Percentiles rank a stretch among this genome's conserved stretches.
phyloP scores from a whole-genome alignment of 2,888 invertebrate species.

The Actias luna region DNA sequence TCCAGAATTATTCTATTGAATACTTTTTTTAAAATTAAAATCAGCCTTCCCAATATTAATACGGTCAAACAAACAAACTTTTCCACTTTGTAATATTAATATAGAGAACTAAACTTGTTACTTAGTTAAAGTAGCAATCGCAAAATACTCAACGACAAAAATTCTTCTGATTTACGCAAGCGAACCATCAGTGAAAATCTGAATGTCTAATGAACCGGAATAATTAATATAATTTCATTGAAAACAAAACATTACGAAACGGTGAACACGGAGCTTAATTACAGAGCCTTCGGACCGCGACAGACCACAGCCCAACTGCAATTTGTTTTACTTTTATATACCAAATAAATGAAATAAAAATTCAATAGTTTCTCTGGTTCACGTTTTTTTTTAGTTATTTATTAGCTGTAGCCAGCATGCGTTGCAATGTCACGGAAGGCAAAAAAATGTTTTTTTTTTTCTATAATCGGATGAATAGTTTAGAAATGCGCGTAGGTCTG shows the following conservation, averaged over 20 bases:
- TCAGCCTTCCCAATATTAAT: no score
- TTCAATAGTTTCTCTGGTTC: background rate
- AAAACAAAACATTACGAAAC: slow-evolving; percentile 21
- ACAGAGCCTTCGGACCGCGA: slow-evolving; percentile 13
- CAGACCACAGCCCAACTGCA: slow-evolving; percentile 5
- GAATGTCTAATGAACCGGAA: slow-evolving; percentile 7
- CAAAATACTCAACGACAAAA: background rate
- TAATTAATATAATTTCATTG: slow-evolving; percentile 16
- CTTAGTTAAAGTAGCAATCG: background rate
- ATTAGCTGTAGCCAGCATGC: no score
- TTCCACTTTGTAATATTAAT: no score
- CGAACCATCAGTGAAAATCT: background rate
- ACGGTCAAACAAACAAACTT: no score
- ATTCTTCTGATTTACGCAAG: background rate
- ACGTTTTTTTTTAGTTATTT: background rate
- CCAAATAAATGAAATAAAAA: slow-evolving; percentile 4
- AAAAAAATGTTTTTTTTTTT: no score
- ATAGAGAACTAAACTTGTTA: background rate
- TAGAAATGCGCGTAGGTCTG: no score
- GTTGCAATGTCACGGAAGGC: no score
- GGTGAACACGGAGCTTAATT: slow-evolving; percentile 18
- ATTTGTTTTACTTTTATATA: background rate
- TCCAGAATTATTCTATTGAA: no score
- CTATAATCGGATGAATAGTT: no score
- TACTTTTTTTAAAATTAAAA: no score